Percentiles rank a stretch among this genome's conserved stretches.
phyloP scores from a whole-genome alignment of 2,113 vertebrate genomes.

The Lophochroa leadbeateri region DNA sequence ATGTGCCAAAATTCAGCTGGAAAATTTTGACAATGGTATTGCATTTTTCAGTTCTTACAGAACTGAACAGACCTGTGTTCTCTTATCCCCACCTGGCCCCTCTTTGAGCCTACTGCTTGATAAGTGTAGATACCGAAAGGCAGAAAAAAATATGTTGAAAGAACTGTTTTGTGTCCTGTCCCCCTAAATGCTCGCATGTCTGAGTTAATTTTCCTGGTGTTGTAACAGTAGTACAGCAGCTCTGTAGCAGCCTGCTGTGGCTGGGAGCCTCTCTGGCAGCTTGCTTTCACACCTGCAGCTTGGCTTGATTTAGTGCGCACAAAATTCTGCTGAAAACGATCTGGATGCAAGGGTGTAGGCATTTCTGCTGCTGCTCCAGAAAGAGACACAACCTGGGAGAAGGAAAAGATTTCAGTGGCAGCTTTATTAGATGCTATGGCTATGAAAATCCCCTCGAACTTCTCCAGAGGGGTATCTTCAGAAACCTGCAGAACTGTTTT shows the following conservation, averaged over 20 bases:
- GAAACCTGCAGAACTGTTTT: not conserved
- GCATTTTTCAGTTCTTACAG: not conserved
- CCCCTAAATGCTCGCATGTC: not conserved
- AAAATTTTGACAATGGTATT: not conserved
- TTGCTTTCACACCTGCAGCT: not conserved
- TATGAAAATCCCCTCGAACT: not conserved
- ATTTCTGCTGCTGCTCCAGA: not conserved
- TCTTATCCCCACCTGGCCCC: not conserved
- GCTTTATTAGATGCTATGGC: not conserved
- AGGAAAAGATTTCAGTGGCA: not conserved
- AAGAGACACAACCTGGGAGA: not conserved
- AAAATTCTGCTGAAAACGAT: not conserved
- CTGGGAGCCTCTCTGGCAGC: conserved; percentile 5
- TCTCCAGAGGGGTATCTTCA: not conserved
- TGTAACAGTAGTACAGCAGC: not conserved
- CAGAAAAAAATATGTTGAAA: not conserved
- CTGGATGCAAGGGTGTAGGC: not conserved
- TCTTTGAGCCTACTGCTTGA: not conserved
- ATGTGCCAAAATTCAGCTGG: not conserved
- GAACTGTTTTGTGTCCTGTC: not conserved
- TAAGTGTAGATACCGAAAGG: not conserved
- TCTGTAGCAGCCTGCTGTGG: not conserved
- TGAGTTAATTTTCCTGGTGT: not conserved
- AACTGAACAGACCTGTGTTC: not conserved
- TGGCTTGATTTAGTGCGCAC: not conserved